A percentile compares a stretch with the other conserved stretches of the same genome.
Evolutionary conservation across 2,888 invertebrate genomes (phyloP).

Genomic region (Tenthredo scrophulariae): DNA sequence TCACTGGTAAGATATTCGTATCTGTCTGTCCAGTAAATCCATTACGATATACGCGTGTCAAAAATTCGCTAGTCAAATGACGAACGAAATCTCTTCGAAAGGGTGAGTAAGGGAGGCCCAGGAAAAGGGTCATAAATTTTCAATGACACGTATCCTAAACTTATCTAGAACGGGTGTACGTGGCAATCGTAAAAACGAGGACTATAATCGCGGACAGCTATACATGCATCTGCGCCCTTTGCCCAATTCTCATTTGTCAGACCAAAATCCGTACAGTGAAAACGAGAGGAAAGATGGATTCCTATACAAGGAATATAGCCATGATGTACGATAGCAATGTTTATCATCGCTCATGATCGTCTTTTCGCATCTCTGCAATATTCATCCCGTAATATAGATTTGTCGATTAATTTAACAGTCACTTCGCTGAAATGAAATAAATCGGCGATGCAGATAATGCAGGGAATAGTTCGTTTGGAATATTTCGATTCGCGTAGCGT

Average conservation of each 20-base stretch:
- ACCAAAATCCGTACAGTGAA: neutral
- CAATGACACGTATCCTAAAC: slow-evolving; percentile 12
- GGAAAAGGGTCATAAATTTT: neutral
- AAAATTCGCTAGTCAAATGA: neutral
- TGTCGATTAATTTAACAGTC: neutral
- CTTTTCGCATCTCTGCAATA: neutral
- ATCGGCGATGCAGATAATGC: neutral
- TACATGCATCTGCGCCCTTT: neutral
- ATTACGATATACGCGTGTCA: neutral
- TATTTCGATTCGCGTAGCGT: neutral
- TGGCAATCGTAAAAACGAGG: neutral
- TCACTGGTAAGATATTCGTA: neutral
- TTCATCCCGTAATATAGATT: neutral
- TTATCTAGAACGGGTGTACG: neutral
- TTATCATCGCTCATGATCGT: neutral
- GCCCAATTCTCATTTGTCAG: neutral
- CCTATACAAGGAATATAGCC: neutral
- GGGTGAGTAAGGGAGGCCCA: neutral
- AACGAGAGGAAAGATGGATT: neutral
- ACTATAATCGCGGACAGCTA: neutral
- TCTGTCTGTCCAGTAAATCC: neutral
- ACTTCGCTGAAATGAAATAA: neutral
- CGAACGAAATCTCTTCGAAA: neutral
- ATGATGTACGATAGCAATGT: neutral
- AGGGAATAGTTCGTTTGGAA: neutral